These are phyloP conservation scores for Erpobdella octoculata DNA, from an alignment of 2,888 invertebrate genomes.

Conservation along the genomic window DNA sequence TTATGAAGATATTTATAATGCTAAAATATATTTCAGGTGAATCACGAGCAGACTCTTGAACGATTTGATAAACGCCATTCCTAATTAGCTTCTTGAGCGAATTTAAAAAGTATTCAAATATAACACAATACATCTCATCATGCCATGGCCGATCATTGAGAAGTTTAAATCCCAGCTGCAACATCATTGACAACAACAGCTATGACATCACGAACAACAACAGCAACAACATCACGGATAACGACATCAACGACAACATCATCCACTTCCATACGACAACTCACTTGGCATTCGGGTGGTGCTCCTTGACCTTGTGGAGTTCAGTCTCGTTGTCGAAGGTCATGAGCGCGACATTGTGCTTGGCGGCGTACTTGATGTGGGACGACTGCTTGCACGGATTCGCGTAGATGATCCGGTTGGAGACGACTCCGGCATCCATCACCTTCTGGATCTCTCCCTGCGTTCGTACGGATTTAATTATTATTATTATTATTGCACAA, in stretches of 20 bases:
- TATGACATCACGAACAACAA: not conserved
- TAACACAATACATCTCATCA: not conserved
- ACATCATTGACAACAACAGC: not conserved
- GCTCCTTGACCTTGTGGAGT: constrained; percentile 75
- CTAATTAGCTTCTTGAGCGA: too few relatives aligned
- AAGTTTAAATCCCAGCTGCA: too few relatives aligned
- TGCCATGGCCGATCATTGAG: not conserved
- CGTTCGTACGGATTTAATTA: not conserved
- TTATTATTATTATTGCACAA: too few relatives aligned
- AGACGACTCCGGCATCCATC: constrained; percentile 65
- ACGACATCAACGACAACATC: not conserved
- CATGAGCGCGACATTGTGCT: constrained; percentile 70
- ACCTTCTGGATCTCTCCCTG: constrained; percentile 76
- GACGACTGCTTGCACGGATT: constrained; percentile 89
- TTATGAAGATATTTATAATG: too few relatives aligned
- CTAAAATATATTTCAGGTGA: too few relatives aligned
- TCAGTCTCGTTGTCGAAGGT: constrained; percentile 91
- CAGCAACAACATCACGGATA: not conserved
- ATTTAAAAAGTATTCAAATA: too few relatives aligned
- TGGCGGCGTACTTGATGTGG: constrained; percentile 74
- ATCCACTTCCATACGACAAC: constrained; percentile 41
- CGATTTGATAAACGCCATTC: too few relatives aligned
- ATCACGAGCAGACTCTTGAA: too few relatives aligned
- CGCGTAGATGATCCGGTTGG: constrained; percentile 82
- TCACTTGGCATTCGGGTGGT: constrained; percentile 74